Evolutionary conservation across 1,140 invertebrate species (phyloP).

Genomic region (Sinella curviseta): DNA sequence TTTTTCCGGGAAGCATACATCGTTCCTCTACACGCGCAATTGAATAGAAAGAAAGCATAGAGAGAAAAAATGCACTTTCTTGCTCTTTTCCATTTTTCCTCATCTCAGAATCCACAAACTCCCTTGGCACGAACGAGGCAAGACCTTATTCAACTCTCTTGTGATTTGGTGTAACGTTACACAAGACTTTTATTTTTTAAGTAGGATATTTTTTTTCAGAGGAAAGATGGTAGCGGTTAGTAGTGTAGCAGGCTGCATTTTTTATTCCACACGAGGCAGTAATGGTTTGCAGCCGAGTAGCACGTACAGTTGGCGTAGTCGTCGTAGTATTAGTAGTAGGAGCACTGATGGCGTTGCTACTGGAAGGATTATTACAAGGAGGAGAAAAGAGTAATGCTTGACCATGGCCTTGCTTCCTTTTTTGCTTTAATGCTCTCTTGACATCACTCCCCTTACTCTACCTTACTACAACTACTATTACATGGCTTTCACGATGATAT

Average conservation of each 20-base stretch:
- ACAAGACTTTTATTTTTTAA: too few relatives aligned
- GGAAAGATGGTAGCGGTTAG: too few relatives aligned
- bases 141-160: neutral
- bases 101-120: neutral
- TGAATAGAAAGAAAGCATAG: neutral
- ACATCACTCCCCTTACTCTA: too few relatives aligned
- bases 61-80: neutral
- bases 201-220: too few relatives aligned
- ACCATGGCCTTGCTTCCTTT: neutral
- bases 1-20: neutral
- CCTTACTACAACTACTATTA: too few relatives aligned
- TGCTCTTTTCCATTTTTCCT: neutral
- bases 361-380: neutral
- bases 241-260: too few relatives aligned
- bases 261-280: neutral
- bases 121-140: neutral
- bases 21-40: neutral
- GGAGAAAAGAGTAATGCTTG: neutral
- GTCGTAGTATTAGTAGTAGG: neutral
- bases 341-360: neutral
- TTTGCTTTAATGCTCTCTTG: neutral
- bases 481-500: too few relatives aligned
- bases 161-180: neutral
- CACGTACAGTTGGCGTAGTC: too few relatives aligned
- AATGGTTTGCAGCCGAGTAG: too few relatives aligned